A percentile compares a stretch with the other conserved stretches of the same genome.
Conservation (phyloP, 2,113 vertebrate genomes). For the Colossoma macropomum region DNA sequence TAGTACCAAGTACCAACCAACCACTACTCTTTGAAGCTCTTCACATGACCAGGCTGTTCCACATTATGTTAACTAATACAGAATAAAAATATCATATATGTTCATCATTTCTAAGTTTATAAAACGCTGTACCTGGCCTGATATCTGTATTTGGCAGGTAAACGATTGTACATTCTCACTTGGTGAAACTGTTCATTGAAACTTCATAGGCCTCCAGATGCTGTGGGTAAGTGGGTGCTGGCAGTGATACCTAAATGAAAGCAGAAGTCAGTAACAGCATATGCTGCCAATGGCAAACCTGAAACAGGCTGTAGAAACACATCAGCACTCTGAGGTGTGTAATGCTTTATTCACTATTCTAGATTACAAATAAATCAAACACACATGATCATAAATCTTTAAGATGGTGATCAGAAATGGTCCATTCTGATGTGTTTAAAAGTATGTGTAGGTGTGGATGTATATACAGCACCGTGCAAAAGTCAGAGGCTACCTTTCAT, state of each 20-base stretch:
- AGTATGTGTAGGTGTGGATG: too few species aligned
- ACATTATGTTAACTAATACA: too few species aligned
- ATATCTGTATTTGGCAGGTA: not conserved
- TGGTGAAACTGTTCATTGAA: not conserved
- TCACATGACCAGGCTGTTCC: too few species aligned
- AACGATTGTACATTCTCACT: not conserved
- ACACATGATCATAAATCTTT: slow-evolving; percentile 20
- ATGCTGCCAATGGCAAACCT: slow-evolving; percentile 50
- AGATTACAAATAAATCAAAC: slow-evolving; percentile 5
- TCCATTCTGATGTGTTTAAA: not conserved
- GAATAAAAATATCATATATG: too few species aligned
- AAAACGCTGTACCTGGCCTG: not conserved
- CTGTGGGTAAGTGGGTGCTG: slow-evolving; percentile 25
- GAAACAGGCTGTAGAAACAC: slow-evolving; percentile 44
- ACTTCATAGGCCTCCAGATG: not conserved
- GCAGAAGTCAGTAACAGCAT: slow-evolving; percentile 33
- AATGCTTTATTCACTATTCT: not conserved
- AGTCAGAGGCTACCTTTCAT: too few species aligned
- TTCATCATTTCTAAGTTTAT: not conserved
- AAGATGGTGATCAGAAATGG: not conserved
- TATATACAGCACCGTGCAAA: too few species aligned
- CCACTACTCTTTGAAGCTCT: too few species aligned
- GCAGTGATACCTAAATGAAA: slow-evolving; percentile 27
- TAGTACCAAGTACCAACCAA: too few species aligned
- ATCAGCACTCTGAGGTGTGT: slow-evolving; percentile 9